A percentile compares a stretch with the other conserved stretches of the same genome.
phyloP scores from a whole-genome alignment of 2,113 vertebrate species.

The Tretioscincus oriximinensis region DNA sequence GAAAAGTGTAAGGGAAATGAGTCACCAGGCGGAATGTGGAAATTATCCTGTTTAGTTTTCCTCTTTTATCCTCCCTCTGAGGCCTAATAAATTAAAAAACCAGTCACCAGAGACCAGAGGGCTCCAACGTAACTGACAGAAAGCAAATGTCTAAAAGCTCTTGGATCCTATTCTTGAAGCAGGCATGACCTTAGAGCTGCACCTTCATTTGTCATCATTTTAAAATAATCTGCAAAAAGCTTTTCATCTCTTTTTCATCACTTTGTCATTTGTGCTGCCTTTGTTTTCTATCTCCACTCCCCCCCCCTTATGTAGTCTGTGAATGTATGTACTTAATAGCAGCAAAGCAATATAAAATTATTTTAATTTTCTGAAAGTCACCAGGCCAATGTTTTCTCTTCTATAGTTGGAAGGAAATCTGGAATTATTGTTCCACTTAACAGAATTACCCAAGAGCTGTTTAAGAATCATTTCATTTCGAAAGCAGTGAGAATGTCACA shows the following conservation, averaged over 20 bases:
- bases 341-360: not conserved
- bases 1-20: constrained; percentile 70
- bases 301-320: constrained; percentile 26
- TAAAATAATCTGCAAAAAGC: constrained; percentile 54
- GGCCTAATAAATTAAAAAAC: constrained; percentile 60
- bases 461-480: not conserved
- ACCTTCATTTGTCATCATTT: constrained; percentile 59
- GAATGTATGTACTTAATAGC: too few relatives aligned
- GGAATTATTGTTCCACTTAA: not conserved
- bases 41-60: constrained; percentile 69
- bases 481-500: not conserved
- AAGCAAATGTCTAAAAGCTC: constrained; percentile 47
- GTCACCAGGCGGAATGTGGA: constrained; percentile 69
- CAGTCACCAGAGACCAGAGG: constrained; percentile 44
- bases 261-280: constrained; percentile 49
- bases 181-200: constrained; percentile 49
- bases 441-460: not conserved
- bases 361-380: constrained; percentile 2
- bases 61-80: constrained; percentile 68
- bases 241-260: constrained; percentile 47
- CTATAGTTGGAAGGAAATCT: not conserved
- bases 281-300: constrained; percentile 12
- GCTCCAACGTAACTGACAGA: constrained; percentile 54
- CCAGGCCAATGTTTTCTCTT: not conserved
- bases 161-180: constrained; percentile 62